Conservation (phyloP, 1,140 invertebrate species). For the Rhagoletis pomonella region DNA sequence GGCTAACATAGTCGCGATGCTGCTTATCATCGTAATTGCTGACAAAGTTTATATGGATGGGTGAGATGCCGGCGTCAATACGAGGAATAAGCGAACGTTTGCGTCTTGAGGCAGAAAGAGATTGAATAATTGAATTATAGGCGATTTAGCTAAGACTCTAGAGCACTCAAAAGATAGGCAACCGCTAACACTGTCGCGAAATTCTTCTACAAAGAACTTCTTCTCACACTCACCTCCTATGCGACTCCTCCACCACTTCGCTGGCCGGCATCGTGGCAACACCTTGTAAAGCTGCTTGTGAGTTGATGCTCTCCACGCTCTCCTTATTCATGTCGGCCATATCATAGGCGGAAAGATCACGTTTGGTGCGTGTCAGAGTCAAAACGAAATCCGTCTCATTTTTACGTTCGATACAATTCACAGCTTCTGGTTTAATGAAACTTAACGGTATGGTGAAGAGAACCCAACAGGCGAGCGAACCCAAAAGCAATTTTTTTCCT, state of each 20-base stretch:
- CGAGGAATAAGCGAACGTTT: slow-evolving; percentile 67
- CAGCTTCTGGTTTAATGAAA: slow-evolving; percentile 94
- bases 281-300: slow-evolving; percentile 56
- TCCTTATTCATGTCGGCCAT: slow-evolving; percentile 55
- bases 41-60: slow-evolving; percentile 85
- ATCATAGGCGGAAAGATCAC: slow-evolving; percentile 66
- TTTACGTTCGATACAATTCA: slow-evolving; percentile 86
- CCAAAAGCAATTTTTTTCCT: slow-evolving; percentile 91
- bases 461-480: slow-evolving; percentile 95
- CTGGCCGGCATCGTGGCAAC: slow-evolving; percentile 58
- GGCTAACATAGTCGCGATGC: slow-evolving; percentile 89
- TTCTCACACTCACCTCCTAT: slow-evolving; percentile 57
- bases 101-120: slow-evolving; percentile 56
- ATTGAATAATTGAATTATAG: neutral
- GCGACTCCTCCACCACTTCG: slow-evolving; percentile 59
- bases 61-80: slow-evolving; percentile 80
- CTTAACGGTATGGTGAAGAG: slow-evolving; percentile 96
- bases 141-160: neutral
- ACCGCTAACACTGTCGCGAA: neutral
- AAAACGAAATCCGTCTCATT: slow-evolving; percentile 80
- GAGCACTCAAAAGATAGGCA: neutral
- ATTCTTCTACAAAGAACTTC: no score
- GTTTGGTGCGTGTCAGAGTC: slow-evolving; percentile 68
- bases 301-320: slow-evolving; percentile 53
- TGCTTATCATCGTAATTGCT: slow-evolving; percentile 87